These are phyloP conservation scores for Takifugu bimaculatus DNA, from an alignment of 2,113 vertebrate genomes.

Conservation along the genomic window DNA sequence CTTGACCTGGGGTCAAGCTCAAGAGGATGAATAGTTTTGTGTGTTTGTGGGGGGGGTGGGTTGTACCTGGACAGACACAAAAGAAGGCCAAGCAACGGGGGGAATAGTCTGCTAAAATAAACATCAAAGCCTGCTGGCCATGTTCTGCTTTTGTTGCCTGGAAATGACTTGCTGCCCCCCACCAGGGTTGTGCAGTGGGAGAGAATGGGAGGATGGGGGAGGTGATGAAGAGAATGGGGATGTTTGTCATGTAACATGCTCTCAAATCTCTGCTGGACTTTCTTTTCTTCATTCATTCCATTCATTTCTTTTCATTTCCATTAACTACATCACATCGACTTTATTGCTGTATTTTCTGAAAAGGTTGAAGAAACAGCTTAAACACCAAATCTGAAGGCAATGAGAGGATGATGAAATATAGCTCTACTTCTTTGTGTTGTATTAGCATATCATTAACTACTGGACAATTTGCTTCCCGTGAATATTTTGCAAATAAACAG, in stretches of 20 bases:
- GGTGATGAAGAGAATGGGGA: neutral
- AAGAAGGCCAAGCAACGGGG: conserved; percentile 71
- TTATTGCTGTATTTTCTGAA: neutral
- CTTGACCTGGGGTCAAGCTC: conserved; percentile 51
- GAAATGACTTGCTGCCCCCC: conserved; percentile 79
- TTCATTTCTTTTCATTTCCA: neutral
- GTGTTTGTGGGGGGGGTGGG: conserved; percentile 53
- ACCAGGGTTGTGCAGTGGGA: conserved; percentile 53
- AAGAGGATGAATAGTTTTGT: conserved; percentile 30
- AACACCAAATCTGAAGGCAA: conserved; percentile 4
- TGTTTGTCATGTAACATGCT: conserved; percentile 73
- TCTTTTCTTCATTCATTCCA: neutral
- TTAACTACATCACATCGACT: neutral
- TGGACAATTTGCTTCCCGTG: too few species aligned
- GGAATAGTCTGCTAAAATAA: conserved; percentile 77
- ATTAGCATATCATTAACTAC: too few species aligned
- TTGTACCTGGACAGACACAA: conserved; percentile 80
- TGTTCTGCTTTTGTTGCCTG: conserved; percentile 78
- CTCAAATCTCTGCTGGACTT: conserved; percentile 5
- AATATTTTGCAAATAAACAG: conserved; percentile 1
- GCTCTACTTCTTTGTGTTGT: too few species aligned
- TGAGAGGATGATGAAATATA: neutral
- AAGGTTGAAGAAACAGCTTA: neutral
- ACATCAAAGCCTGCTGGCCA: conserved; percentile 76
- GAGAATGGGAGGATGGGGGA: conserved; percentile 14